These are phyloP conservation scores for Accipiter cooperii DNA, from an alignment of 2,113 vertebrate species.

Conservation along the genomic window DNA sequence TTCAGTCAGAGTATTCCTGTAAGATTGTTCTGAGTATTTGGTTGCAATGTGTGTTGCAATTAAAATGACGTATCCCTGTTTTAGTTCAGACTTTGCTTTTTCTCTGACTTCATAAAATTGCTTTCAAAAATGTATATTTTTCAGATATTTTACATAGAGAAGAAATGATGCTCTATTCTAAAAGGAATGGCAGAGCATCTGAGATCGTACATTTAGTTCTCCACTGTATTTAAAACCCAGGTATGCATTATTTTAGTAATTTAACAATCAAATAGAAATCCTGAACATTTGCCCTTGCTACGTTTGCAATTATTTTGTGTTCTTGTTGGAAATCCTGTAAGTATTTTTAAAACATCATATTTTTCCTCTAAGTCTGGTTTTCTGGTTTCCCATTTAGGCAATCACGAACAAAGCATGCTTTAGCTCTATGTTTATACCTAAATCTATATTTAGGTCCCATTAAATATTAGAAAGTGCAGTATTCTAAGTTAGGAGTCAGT, in stretches of 20 bases:
- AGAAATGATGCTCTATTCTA: neutral
- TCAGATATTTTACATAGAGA: neutral
- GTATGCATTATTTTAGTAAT: neutral
- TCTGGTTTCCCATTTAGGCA: neutral
- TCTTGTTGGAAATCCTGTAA: neutral
- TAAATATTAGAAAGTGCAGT: neutral
- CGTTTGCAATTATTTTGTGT: neutral
- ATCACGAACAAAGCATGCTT: neutral
- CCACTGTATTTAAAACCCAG: neutral
- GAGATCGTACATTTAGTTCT: neutral
- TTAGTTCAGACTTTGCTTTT: neutral
- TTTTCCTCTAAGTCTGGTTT: neutral
- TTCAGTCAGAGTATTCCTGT: neutral
- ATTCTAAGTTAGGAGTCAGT: neutral
- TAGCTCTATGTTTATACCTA: neutral
- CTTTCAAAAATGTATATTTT: neutral
- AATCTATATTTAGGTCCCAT: neutral
- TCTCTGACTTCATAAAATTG: neutral
- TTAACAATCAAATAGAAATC: neutral
- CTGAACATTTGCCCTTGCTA: neutral
- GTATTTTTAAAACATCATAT: neutral
- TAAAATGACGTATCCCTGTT: neutral
- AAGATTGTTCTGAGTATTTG: neutral
- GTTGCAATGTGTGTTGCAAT: neutral
- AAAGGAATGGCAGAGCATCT: neutral